phyloP scores from a whole-genome alignment of 2,797 vertebrate species.

The Fistularia tabacaria region DNA sequence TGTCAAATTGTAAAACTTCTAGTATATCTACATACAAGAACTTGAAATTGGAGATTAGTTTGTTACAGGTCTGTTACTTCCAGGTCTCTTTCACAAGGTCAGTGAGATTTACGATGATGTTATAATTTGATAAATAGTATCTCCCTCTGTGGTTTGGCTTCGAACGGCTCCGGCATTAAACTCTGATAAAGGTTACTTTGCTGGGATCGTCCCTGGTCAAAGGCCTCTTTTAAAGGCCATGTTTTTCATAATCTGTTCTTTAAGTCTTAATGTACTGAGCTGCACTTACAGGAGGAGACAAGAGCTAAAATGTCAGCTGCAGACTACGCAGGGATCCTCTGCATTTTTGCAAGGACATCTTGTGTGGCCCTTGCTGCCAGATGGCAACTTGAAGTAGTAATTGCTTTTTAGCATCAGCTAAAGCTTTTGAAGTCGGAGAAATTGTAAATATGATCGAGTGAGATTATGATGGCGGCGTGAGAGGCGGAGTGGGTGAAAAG shows the following conservation, averaged over 20 bases:
- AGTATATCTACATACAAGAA: too few relatives aligned
- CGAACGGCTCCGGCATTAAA: conserved; percentile 44
- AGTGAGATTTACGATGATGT: conserved; percentile 8
- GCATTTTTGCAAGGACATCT: conserved; percentile 45
- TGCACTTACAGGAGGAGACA: conserved; percentile 41
- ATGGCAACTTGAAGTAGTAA: conserved; percentile 58
- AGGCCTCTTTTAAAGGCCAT: conserved; percentile 69
- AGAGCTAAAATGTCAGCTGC: conserved; percentile 65
- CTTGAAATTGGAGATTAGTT: too few relatives aligned
- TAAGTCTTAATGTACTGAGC: conserved; percentile 56
- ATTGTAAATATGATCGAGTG: conserved; percentile 73
- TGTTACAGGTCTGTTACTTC: background rate
- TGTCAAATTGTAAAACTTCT: too few relatives aligned
- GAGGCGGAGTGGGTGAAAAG: conserved; percentile 59
- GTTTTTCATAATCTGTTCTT: conserved; percentile 67
- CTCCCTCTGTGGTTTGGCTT: conserved; percentile 41
- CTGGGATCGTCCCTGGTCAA: conserved; percentile 63
- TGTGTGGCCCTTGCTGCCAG: conserved; percentile 39
- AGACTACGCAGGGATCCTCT: conserved; percentile 35
- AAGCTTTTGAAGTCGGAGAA: conserved; percentile 44
- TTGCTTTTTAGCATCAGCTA: conserved; percentile 63
- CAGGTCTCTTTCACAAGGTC: conserved; percentile 15
- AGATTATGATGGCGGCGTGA: conserved; percentile 68
- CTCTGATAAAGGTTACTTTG: conserved; percentile 68
- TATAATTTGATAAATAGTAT: conserved; percentile 59